Conservation (phyloP, 2,888 invertebrate genomes). For the Drosophila multiciliata region DNA sequence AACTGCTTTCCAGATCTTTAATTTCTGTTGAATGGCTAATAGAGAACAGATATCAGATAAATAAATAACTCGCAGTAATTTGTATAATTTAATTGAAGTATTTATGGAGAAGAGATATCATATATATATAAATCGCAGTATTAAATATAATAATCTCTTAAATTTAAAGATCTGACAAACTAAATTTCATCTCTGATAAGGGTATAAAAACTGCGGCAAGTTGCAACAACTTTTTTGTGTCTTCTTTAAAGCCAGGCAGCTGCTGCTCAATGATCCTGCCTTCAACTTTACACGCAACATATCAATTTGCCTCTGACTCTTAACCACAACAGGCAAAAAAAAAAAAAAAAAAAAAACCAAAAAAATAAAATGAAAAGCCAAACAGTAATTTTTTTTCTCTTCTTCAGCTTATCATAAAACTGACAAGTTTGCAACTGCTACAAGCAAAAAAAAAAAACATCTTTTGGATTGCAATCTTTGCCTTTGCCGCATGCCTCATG, state of each 20-base stretch:
- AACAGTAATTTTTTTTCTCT: conserved; percentile 11
- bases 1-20: too few species aligned
- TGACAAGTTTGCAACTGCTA: conserved; percentile 54
- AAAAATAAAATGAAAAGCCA: conserved; percentile 11
- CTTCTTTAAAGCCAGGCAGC: conserved; percentile 21
- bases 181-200: background rate
- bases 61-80: too few species aligned
- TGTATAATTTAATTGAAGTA: too few species aligned
- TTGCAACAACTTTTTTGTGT: background rate
- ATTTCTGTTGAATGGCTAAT: too few species aligned
- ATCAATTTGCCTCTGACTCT: conserved; percentile 57
- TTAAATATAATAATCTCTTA: background rate
- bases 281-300: conserved; percentile 35
- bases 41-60: too few species aligned
- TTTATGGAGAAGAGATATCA: background rate
- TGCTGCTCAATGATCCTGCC: conserved; percentile 31
- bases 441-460: conserved; percentile 39
- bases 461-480: conserved; percentile 54
- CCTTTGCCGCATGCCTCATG: conserved; percentile 30
- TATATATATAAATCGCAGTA: background rate
- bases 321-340: conserved; percentile 41
- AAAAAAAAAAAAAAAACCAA: conserved; percentile 13
- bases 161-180: background rate
- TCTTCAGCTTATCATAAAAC: conserved; percentile 47
- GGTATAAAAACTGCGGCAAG: conserved; percentile 10